Evolutionary conservation across 2,888 invertebrate genomes (phyloP), one percentile per base, ranked within the genome.

Genomic region (Tortricodes alternella): DNA sequence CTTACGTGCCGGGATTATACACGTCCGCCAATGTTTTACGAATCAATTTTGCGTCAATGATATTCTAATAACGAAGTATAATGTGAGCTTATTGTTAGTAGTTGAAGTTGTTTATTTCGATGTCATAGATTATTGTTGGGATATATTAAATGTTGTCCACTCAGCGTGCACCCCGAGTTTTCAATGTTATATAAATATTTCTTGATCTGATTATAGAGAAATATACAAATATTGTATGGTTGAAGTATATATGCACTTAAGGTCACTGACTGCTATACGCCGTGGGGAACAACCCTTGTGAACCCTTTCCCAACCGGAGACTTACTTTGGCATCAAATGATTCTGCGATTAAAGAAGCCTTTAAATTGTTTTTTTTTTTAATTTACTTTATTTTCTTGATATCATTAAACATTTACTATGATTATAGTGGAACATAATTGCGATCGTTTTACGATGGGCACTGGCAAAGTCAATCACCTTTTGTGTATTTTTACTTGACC

Each of bases 31-130:
- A 41, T 27, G 29, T 9, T n/a, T 38, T 37, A 37, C 19, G 8
- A 23, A 35, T 24, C 2, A 38, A 8, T 44, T 41, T 46, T 46
- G 23, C 15, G 32, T 41, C 32, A 41, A 48, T 24, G 7, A 11
- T 53, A 13, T 44, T 37, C 8, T 29, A 21, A 4, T 44, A 46
- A 44, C 13, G 35, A 37, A 37, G 29, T 53, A 46, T 38, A 3
- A 24, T 41, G 34, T 53, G 53, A 53, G 53, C 53, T 53, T 53
- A 53, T 53, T 48, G 53, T 53, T 24, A 39, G 39, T 53, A 48
- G 53, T 2, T n/a, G 35, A 35, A n/a, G 2, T 23, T 44, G 32
- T 46, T 53, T 29, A 21, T 46, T 53, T 53, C 37, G 16, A 18
- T 46, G 53, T 53, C 23, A 46, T 39, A 46, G 29, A 39, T 32